Evolutionary conservation across 35 echinoderm and acorn worm genomes (phyloP).

Genomic region (Hemicentrotus pulcherrimus): DNA sequence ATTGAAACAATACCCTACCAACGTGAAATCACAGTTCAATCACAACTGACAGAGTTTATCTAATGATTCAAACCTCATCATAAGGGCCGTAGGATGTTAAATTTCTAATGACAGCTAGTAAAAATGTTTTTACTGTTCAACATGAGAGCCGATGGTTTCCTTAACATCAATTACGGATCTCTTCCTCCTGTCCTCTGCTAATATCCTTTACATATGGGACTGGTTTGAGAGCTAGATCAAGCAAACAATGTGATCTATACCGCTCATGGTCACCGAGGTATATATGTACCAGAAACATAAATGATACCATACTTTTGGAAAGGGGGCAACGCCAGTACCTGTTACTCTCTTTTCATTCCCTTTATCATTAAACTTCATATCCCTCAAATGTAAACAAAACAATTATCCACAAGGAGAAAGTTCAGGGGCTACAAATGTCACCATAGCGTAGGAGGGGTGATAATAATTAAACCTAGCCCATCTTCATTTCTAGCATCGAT

Average conservation of each 20-base stretch:
- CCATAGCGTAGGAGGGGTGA: no score
- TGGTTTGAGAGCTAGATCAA: background rate
- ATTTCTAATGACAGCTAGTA: background rate
- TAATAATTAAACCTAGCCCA: background rate
- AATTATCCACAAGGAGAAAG: no score
- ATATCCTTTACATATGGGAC: background rate
- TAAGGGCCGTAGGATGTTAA: background rate
- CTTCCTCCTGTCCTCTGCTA: background rate
- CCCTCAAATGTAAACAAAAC: no score
- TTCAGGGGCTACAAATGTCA: no score
- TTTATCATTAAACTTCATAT: no score
- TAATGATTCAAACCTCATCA: background rate
- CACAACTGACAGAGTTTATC: background rate
- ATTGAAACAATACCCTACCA: background rate
- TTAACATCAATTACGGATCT: background rate
- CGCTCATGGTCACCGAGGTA: background rate
- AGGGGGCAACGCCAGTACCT: no score
- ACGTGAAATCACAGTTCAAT: background rate
- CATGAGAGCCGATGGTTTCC: background rate
- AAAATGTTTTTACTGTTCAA: background rate
- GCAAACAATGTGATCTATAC: background rate
- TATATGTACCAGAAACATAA: background rate
- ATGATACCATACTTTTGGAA: background rate
- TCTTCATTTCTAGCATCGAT: background rate
- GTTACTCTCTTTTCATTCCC: background rate